Evolutionary conservation across 2,113 vertebrate species (phyloP).

Genomic region (Macroglossus sobrinus): DNA sequence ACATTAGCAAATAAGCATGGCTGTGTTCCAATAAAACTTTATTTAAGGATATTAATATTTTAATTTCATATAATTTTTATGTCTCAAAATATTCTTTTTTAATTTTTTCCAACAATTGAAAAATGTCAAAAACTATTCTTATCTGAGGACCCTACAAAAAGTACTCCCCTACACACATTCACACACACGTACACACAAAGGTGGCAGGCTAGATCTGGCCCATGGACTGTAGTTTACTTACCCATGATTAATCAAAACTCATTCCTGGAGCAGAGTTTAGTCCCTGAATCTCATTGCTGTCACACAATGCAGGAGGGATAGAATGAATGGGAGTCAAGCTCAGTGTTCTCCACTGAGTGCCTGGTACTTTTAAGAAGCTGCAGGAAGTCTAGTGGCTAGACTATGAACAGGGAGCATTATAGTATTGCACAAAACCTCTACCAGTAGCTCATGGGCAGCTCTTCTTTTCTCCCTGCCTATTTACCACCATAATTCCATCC

Average conservation of each 20-base stretch:
- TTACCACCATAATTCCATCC: background rate
- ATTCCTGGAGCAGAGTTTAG: background rate
- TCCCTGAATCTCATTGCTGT: background rate
- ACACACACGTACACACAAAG: background rate
- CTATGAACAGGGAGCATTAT: background rate
- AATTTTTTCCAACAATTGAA: background rate
- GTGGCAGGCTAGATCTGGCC: background rate
- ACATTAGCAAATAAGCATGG: background rate
- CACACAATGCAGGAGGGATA: background rate
- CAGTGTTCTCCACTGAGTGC: background rate
- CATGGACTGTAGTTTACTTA: background rate
- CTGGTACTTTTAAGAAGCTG: background rate
- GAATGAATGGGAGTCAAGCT: background rate
- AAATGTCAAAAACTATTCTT: background rate
- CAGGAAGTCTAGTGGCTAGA: background rate
- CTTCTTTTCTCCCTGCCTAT: background rate
- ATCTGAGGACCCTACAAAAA: background rate
- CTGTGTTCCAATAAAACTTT: background rate
- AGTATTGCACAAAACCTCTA: background rate
- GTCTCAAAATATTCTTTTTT: background rate
- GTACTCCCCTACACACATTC: background rate
- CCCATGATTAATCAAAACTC: background rate
- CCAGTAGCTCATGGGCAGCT: background rate
- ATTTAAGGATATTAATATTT: constrained; percentile 21
- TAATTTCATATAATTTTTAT: constrained; percentile 5